Evolutionary conservation across 1,140 invertebrate species (phyloP).

Genomic region (Antheraea mylitta): DNA sequence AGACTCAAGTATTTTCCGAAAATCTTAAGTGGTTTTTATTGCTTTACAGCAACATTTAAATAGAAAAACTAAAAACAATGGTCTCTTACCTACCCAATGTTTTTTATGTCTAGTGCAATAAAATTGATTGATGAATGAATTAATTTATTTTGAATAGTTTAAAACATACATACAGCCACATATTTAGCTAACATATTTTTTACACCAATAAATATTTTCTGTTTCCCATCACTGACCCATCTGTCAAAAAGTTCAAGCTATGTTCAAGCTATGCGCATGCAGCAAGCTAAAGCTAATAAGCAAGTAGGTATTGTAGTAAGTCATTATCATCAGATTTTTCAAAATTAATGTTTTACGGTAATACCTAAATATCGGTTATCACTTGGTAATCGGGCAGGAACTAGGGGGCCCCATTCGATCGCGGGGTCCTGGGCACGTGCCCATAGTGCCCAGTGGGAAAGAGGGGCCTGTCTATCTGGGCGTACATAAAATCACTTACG

Average conservation of each 20-base stretch:
- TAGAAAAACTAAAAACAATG: slow-evolving; percentile 5
- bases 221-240: background rate
- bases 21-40: slow-evolving; percentile 2
- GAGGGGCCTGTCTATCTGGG: slow-evolving; percentile 17
- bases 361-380: slow-evolving; percentile 1
- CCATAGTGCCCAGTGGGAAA: slow-evolving; percentile 21
- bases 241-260: too few relatives aligned
- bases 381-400: too few relatives aligned
- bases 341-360: too few relatives aligned
- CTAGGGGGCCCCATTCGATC: slow-evolving; percentile 11
- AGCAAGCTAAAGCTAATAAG: slow-evolving; percentile 5
- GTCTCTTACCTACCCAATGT: too few relatives aligned
- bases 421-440: slow-evolving; percentile 19
- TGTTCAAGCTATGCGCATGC: background rate
- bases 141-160: slow-evolving; percentile 5
- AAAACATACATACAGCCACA: slow-evolving; percentile 5
- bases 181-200: slow-evolving; percentile 3
- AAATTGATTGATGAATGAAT: slow-evolving; percentile 3
- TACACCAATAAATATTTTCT: slow-evolving; percentile 5
- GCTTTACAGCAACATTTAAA: background rate
- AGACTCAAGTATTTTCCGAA: slow-evolving; percentile 5
- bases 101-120: too few relatives aligned
- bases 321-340: slow-evolving; percentile 3
- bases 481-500: too few relatives aligned
- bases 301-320: slow-evolving; percentile 5